Evolutionary conservation across 2,888 invertebrate genomes (phyloP).

Genomic region (Oscheius sp.): DNA sequence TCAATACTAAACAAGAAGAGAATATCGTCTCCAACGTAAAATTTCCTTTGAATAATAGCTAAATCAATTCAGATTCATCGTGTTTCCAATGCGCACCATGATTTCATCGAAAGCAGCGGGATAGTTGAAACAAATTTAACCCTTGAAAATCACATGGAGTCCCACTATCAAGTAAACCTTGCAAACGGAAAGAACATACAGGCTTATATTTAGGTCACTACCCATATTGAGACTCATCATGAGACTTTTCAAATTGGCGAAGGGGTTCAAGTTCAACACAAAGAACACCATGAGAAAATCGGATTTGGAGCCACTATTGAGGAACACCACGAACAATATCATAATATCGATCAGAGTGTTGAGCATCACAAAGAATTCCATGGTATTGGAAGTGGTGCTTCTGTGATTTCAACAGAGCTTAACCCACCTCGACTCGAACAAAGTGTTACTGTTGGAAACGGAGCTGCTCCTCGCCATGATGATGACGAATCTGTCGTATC

Average conservation of each 20-base stretch:
- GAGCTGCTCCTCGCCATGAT: conserved; percentile 5
- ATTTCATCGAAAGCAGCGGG: conserved; percentile 15
- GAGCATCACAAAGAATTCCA: neutral
- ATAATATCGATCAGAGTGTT: neutral
- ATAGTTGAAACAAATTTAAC: conserved; percentile 18
- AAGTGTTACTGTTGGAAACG: neutral
- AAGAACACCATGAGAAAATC: neutral
- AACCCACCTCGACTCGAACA: conserved; percentile 3
- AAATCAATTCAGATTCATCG: conserved; percentile 10
- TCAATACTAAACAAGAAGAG: neutral
- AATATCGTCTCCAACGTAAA: conserved; percentile 13
- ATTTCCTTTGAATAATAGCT: neutral
- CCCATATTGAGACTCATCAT: conserved; percentile 20
- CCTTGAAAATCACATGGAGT: conserved; percentile 7
- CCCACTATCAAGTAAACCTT: neutral
- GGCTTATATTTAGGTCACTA: neutral
- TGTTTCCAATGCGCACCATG: conserved; percentile 19
- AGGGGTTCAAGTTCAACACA: conserved; percentile 5
- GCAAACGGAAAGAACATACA: neutral
- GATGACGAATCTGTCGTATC: conserved; percentile 16
- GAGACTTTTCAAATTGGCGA: conserved; percentile 1
- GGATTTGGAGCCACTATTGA: neutral
- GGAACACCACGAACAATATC: neutral
- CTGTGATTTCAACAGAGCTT: conserved; percentile 1
- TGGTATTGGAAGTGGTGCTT: conserved; percentile 1